Percentiles rank a stretch among this genome's conserved stretches.
Conservation (phyloP, 2,888 invertebrate species). For the Acleris sparsana region DNA sequence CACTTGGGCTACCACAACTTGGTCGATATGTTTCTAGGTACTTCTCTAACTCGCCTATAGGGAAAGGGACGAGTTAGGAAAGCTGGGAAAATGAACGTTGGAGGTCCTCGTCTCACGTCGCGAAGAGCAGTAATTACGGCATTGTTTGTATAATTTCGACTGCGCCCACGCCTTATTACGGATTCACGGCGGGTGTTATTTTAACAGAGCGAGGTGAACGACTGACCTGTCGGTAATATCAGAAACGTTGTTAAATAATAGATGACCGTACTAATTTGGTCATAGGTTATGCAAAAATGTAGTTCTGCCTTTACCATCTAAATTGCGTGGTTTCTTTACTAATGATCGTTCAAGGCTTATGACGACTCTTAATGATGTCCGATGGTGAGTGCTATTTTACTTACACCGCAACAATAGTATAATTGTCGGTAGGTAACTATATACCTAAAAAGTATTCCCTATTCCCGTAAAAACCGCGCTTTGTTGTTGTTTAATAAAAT, state of each 20-base stretch:
- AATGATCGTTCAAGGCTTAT: too few relatives aligned
- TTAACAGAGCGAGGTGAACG: conserved; percentile 23
- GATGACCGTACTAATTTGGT: not conserved
- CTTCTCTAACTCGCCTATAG: too few relatives aligned
- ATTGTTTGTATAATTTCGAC: conserved; percentile 57
- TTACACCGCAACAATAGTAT: too few relatives aligned
- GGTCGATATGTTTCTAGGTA: too few relatives aligned
- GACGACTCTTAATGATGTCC: too few relatives aligned
- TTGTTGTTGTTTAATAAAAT: conserved; percentile 9
- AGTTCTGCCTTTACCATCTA: too few relatives aligned
- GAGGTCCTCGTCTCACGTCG: conserved; percentile 56
- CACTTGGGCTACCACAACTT: not conserved
- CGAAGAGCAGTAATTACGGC: conserved; percentile 45
- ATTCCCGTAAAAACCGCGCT: not conserved
- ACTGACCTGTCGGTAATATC: conserved; percentile 18
- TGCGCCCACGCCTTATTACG: conserved; percentile 42
- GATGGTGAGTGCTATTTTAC: too few relatives aligned
- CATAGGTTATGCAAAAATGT: not conserved
- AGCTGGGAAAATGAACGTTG: not conserved
- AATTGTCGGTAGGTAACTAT: too few relatives aligned
- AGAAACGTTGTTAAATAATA: not conserved
- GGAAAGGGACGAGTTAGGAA: too few relatives aligned
- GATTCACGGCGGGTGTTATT: conserved; percentile 23
- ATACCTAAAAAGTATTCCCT: too few relatives aligned
- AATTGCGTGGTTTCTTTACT: not conserved